Percentiles rank a stretch among this genome's conserved stretches.
These are phyloP conservation scores for Artemia sp. DNA, from an alignment of 2,888 invertebrate species.

Conservation along the genomic window DNA sequence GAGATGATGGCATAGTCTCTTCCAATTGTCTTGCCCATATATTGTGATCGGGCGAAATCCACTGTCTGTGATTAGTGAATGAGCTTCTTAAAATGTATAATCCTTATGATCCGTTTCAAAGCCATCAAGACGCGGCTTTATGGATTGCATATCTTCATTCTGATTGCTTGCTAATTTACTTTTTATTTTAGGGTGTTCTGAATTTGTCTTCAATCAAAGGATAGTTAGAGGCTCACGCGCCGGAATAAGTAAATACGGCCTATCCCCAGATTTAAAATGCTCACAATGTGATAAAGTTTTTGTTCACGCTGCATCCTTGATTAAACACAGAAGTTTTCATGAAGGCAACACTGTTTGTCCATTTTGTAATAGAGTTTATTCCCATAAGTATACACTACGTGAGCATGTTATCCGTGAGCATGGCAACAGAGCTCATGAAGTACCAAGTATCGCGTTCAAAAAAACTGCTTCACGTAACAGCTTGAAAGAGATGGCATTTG, in stretches of 20 bases:
- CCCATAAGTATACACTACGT: not conserved
- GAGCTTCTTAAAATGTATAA: no score
- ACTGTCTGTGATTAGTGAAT: no score
- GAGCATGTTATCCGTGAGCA: slow-evolving; percentile 13
- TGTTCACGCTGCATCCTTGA: slow-evolving; percentile 8
- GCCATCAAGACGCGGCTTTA: no score
- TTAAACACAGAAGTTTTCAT: slow-evolving; percentile 9
- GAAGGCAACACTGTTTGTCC: slow-evolving; percentile 6
- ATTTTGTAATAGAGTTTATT: not conserved
- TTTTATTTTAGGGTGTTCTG: not conserved
- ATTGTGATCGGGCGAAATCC: no score
- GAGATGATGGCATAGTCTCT: no score
- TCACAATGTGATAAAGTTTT: slow-evolving; percentile 12
- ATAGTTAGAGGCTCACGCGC: slow-evolving; percentile 7
- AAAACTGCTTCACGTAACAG: slow-evolving; percentile 1
- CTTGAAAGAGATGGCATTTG: not conserved
- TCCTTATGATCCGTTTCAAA: no score
- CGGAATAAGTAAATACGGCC: slow-evolving; percentile 11
- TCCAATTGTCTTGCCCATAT: no score
- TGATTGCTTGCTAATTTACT: no score
- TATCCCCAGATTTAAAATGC: slow-evolving; percentile 1
- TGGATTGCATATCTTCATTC: no score
- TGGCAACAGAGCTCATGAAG: slow-evolving; percentile 2
- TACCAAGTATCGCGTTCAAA: slow-evolving; percentile 6
- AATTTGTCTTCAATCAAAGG: slow-evolving; percentile 9